Conservation (phyloP, 1,140 invertebrate genomes). For the Neotoxoptera formosana region DNA sequence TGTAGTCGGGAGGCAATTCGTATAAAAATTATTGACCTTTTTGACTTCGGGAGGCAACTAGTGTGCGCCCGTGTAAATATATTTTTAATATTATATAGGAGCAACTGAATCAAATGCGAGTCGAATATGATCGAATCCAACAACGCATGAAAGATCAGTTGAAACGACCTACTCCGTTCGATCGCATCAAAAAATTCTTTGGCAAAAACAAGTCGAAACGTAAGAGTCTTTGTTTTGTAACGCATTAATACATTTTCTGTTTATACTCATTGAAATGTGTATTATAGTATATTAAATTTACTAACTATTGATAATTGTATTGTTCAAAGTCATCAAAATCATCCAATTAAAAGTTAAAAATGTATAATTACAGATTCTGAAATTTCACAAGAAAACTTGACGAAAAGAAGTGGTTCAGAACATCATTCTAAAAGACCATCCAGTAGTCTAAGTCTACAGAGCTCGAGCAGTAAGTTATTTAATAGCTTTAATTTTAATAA, state of each 20-base stretch:
- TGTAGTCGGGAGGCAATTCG: too few species aligned
- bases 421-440: conserved; percentile 68
- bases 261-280: background rate
- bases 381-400: conserved; percentile 56
- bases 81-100: conserved; percentile 64
- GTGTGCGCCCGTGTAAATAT: background rate
- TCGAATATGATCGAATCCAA: conserved; percentile 82
- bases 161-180: conserved; percentile 79
- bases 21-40: too few species aligned
- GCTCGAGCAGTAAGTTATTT: conserved; percentile 70
- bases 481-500: background rate
- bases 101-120: conserved; percentile 78
- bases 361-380: background rate
- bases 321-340: background rate
- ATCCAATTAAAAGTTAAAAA: background rate
- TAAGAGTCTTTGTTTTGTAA: conserved; percentile 59
- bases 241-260: background rate
- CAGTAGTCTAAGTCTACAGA: conserved; percentile 77
- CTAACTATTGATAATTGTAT: background rate
- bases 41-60: too few species aligned
- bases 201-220: conserved; percentile 70
- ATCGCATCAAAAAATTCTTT: conserved; percentile 80
- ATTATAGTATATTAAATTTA: background rate
- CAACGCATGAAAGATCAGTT: conserved; percentile 74
- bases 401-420: conserved; percentile 46